Conservation (phyloP, 2,797 vertebrate species). For the Oophaga sylvatica region DNA sequence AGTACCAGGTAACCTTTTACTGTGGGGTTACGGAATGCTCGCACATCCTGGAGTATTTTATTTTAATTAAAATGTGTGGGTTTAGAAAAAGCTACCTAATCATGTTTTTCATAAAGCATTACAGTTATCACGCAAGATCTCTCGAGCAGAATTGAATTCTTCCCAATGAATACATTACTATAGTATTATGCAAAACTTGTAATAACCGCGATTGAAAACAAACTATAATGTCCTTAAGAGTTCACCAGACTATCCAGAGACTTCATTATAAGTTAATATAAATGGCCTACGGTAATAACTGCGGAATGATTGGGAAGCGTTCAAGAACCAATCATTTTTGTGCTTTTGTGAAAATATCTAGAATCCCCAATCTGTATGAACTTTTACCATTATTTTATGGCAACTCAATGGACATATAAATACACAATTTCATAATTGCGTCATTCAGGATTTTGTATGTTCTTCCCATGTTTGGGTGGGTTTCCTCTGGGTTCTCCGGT, state of each 20-base stretch:
- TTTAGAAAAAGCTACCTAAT: slow-evolving; percentile 53
- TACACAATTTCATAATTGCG: not conserved
- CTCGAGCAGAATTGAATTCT: slow-evolving; percentile 56
- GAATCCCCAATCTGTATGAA: not conserved
- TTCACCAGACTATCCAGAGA: slow-evolving; percentile 45
- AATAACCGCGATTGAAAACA: slow-evolving; percentile 59
- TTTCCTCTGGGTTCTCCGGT: too few relatives aligned
- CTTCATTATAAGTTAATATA: slow-evolving; percentile 49
- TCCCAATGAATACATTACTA: slow-evolving; percentile 56
- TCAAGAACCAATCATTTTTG: not conserved
- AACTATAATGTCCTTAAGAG: slow-evolving; percentile 56
- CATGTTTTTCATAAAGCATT: slow-evolving; percentile 52
- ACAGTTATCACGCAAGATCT: slow-evolving; percentile 48
- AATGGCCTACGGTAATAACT: slow-evolving; percentile 27
- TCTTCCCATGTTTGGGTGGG: too few relatives aligned
- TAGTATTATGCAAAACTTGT: slow-evolving; percentile 56
- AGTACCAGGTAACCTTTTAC: slow-evolving; percentile 31
- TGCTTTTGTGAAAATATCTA: not conserved
- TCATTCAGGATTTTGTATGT: not conserved
- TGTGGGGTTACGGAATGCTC: not conserved
- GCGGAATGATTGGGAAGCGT: not conserved
- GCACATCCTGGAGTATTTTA: slow-evolving; percentile 38
- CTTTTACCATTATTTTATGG: not conserved
- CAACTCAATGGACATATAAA: not conserved
- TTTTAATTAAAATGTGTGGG: slow-evolving; percentile 58